Conservation (phyloP, 2,113 vertebrate species). For the Chauna torquata region DNA sequence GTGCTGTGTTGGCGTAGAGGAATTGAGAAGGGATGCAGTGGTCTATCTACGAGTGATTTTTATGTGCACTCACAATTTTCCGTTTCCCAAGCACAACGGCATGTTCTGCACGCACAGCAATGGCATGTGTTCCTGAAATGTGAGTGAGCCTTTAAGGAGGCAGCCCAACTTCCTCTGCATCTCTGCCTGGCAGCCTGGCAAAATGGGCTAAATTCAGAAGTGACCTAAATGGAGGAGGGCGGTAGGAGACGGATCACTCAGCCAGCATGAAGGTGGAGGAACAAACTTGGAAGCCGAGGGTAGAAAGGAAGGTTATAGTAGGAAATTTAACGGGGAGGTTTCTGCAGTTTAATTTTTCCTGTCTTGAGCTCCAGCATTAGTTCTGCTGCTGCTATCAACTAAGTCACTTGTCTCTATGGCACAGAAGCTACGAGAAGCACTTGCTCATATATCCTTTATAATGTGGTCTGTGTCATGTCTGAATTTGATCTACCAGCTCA, state of each 20-base stretch:
- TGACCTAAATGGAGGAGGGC: neutral
- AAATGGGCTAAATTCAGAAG: conserved; percentile 13
- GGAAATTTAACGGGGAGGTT: neutral
- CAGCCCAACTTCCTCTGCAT: neutral
- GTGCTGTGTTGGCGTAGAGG: neutral
- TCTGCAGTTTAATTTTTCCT: neutral
- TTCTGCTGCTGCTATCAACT: neutral
- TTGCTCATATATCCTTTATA: neutral
- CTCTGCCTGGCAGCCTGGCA: neutral
- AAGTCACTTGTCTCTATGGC: neutral
- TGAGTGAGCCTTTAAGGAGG: neutral
- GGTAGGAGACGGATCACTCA: neutral
- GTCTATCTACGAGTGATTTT: neutral
- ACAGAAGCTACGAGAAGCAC: neutral
- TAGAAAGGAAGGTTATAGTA: neutral
- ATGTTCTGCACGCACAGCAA: neutral
- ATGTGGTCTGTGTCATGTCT: conserved; percentile 1
- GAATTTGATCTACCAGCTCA: conserved; percentile 17
- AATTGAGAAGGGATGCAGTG: neutral
- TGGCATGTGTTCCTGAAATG: neutral
- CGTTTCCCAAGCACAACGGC: neutral
- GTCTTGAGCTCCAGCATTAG: neutral
- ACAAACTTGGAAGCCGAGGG: neutral
- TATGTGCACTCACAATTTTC: neutral
- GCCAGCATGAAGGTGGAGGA: neutral